phyloP scores from a whole-genome alignment of 2,888 invertebrate genomes.

The Andrena minutula region DNA sequence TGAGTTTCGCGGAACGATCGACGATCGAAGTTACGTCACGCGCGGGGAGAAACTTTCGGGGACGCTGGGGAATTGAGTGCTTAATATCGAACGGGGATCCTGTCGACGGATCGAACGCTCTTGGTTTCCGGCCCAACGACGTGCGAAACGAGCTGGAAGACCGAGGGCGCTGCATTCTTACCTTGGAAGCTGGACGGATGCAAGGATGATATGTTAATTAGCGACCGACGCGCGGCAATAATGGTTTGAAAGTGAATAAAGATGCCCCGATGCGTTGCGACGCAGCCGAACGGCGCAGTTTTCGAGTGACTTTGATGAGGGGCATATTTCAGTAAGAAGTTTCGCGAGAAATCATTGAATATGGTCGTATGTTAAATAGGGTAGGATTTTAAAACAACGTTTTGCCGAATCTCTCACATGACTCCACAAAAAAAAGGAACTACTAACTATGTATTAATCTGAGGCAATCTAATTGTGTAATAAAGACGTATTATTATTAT shows the following conservation, averaged over 20 bases:
- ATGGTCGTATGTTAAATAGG: neutral
- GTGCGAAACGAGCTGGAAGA: neutral
- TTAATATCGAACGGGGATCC: slow-evolving; percentile 3
- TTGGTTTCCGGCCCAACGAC: slow-evolving; percentile 8
- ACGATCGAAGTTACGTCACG: slow-evolving; percentile 24
- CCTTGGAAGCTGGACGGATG: neutral
- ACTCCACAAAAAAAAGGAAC: neutral
- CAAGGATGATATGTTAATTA: slow-evolving; percentile 41
- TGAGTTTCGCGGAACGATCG: neutral
- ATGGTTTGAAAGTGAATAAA: neutral
- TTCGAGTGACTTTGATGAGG: neutral
- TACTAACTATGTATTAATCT: no score
- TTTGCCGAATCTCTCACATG: neutral
- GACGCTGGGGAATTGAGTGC: slow-evolving; percentile 1
- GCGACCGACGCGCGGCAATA: slow-evolving; percentile 4
- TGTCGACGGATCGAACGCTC: neutral
- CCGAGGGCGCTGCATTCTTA: neutral
- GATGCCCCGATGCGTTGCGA: neutral
- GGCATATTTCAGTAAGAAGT: neutral
- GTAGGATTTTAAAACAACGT: neutral
- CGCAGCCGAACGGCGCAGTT: slow-evolving; percentile 1
- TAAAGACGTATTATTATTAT: no score
- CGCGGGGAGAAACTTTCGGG: slow-evolving; percentile 41
- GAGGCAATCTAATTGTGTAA: no score
- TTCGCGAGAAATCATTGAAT: neutral